phyloP scores from a whole-genome alignment of 2,797 vertebrate genomes.

The Ceryle rudis region DNA sequence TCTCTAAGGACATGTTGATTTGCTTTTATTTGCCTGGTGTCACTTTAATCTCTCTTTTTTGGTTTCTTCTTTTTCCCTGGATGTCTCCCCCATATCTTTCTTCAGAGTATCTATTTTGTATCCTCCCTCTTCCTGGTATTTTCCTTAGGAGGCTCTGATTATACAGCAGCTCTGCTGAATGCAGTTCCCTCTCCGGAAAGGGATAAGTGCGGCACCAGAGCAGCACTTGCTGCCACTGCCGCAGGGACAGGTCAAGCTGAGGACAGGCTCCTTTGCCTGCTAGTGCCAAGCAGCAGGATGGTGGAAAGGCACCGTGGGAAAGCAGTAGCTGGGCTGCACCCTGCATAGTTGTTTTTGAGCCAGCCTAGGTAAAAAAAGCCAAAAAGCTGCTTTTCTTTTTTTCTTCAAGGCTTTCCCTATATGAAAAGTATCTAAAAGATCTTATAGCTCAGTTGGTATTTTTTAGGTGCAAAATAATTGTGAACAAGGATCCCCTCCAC shows the following conservation, averaged over 20 bases:
- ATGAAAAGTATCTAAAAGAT: background rate
- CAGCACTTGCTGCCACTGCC: background rate
- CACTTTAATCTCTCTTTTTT: background rate
- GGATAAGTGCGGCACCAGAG: background rate
- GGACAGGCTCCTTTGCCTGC: background rate
- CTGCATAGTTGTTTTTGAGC: background rate
- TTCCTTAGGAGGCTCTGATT: background rate
- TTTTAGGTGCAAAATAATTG: background rate
- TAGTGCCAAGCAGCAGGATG: accelerated
- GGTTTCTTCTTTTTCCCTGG: background rate
- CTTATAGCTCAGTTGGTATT: background rate
- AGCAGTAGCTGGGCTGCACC: background rate
- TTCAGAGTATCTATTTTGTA: background rate
- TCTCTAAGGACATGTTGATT: background rate
- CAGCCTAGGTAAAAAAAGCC: background rate
- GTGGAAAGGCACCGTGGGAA: background rate
- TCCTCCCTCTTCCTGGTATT: background rate
- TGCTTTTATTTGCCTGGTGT: background rate
- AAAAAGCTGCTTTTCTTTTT: background rate
- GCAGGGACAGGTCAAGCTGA: background rate
- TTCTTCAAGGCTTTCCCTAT: background rate
- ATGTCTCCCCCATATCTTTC: background rate
- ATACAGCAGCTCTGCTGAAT: background rate
- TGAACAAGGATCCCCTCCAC: background rate
- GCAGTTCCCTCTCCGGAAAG: background rate